These are phyloP conservation scores for Carpatolechia fugitivella DNA, from an alignment of 2,888 invertebrate genomes.

Conservation along the genomic window DNA sequence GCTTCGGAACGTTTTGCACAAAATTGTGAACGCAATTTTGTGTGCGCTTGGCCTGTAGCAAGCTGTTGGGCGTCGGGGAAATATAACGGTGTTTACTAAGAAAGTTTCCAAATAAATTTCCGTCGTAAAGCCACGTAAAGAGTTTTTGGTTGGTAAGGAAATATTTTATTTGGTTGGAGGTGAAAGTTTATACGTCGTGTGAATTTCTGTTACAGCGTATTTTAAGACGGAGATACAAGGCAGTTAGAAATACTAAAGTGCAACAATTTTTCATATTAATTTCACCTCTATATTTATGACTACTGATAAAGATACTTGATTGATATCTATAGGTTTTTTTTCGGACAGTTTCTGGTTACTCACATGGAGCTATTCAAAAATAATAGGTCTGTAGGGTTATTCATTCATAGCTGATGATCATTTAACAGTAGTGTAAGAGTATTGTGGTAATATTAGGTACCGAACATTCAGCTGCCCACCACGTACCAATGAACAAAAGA, in stretches of 20 bases:
- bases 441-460: no score
- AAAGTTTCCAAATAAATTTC: slow-evolving; percentile 8
- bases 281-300: no score
- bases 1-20: slow-evolving; percentile 3
- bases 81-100: slow-evolving; percentile 4
- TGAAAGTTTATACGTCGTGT: background rate
- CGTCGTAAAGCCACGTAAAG: slow-evolving; percentile 4
- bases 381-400: no score
- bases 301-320: no score
- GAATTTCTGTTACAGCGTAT: background rate
- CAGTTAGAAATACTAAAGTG: no score
- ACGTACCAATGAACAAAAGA: background rate
- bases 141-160: background rate
- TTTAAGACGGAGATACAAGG: background rate
- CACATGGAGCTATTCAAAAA: no score
- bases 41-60: slow-evolving; percentile 1
- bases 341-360: no score
- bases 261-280: no score
- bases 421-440: no score
- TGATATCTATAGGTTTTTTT: no score
- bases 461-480: no score
- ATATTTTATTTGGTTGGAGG: background rate
- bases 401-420: no score
- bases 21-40: slow-evolving; percentile 3
- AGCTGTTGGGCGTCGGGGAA: slow-evolving; percentile 7